These are phyloP conservation scores for Synergus umbraculus DNA, from an alignment of 2,888 invertebrate genomes.

Conservation along the genomic window DNA sequence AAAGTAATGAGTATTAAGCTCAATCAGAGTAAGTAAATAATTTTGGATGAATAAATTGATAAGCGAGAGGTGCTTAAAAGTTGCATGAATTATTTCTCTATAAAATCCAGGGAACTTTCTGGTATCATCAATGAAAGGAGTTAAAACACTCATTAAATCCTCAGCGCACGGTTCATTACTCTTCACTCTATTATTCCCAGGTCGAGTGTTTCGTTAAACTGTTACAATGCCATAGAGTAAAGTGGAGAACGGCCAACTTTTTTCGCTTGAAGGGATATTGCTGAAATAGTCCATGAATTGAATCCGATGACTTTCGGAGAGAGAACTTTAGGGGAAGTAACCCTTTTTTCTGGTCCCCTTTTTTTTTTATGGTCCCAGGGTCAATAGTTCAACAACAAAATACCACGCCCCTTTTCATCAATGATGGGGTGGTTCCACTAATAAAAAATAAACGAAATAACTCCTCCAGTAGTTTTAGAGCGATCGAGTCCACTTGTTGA, in stretches of 20 bases:
- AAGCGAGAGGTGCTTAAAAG: neutral
- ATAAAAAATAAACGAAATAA: neutral
- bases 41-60: too few species aligned
- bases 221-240: slow-evolving; percentile 6
- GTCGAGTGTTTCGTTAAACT: slow-evolving; percentile 5
- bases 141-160: slow-evolving; percentile 29
- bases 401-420: slow-evolving; percentile 28
- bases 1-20: too few species aligned
- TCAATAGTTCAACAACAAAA: slow-evolving; percentile 33
- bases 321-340: neutral
- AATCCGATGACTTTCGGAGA: neutral
- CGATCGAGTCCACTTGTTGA: neutral
- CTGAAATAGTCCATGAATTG: slow-evolving; percentile 24
- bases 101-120: neutral
- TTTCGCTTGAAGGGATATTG: slow-evolving; percentile 4
- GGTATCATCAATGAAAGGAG: neutral
- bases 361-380: neutral
- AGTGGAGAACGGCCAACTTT: slow-evolving; percentile 28
- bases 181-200: slow-evolving; percentile 12
- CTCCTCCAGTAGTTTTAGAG: neutral
- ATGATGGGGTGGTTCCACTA: neutral
- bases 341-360: neutral
- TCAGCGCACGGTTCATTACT: slow-evolving; percentile 28
- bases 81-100: neutral
- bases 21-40: too few species aligned